These are phyloP conservation scores for Megalonaias nervosa DNA, from an alignment of 1,140 invertebrate species.

Conservation along the genomic window DNA sequence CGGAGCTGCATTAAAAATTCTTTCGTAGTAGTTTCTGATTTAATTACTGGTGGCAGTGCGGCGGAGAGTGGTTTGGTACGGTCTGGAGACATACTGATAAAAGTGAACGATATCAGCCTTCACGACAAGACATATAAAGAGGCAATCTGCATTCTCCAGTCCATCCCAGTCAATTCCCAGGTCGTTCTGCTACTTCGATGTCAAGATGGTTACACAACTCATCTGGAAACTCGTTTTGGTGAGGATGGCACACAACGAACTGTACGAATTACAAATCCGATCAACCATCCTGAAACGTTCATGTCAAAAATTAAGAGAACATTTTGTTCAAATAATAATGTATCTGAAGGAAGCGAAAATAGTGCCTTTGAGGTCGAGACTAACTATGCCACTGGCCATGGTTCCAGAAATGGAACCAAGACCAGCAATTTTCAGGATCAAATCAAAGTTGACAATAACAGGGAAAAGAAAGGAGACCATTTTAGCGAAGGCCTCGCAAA, in stretches of 20 bases:
- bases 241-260: conserved; percentile 59
- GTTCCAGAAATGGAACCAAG: not conserved
- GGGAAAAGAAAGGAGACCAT: not conserved
- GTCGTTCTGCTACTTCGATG: conserved; percentile 57
- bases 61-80: conserved; percentile 63
- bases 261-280: conserved; percentile 55
- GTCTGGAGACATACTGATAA: conserved; percentile 61
- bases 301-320: conserved; percentile 52
- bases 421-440: not conserved
- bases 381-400: not conserved
- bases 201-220: conserved; percentile 59
- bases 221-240: conserved; percentile 63
- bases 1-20: conserved; percentile 56
- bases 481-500: not conserved
- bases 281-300: conserved; percentile 48
- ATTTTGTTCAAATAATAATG: conserved; percentile 37
- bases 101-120: conserved; percentile 63
- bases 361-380: not conserved
- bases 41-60: conserved; percentile 58
- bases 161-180: conserved; percentile 49
- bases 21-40: conserved; percentile 57
- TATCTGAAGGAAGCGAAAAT: conserved; percentile 19
- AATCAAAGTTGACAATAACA: conserved; percentile 10
- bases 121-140: conserved; percentile 59
- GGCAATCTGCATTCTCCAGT: conserved; percentile 58